Base-by-base conservation (phyloP, 2,113 vertebrate genomes). In the Oceanites oceanicus region DNA sequence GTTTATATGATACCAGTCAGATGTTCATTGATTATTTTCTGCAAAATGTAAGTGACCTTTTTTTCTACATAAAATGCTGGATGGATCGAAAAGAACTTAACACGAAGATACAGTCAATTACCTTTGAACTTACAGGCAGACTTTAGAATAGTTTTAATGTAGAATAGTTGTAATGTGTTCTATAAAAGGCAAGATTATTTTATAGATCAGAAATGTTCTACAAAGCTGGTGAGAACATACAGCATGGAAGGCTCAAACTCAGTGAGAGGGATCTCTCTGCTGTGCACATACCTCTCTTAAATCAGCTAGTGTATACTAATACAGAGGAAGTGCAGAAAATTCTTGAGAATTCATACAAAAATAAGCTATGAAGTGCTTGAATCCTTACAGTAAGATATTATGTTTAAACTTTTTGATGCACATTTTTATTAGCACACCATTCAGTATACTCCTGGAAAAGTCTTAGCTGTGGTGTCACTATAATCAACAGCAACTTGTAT, bases 401-500 rank as follows among this genome's bases (percentile, higher is more conserved):
- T n/a, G 36, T 74, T 88, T 52, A 96, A 90, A 95, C 49, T 49
- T 81, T 77, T 61, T 52, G 21, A 92, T 90, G 83, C 36, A 83
- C 52, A 38, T 75, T 93, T 87, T 78, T 93, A 95, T 95, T 95
- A 90, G 79, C 58, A 89, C 85, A 75, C 40, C 61, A 81, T 90
- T 82, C 55, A 76, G 40, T 67, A 63, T 29, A 74, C 34, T 84
- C 72, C 87, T 85, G 89, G 70, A 83, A 63, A 92, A 90, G 56
- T 74, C 84, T 89, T 84, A 89, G 45, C 65, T 73, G 32, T 81
- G 45, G 77, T 93, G 58, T 67, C 90, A 88, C 62, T 73, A 75
- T 65, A 90, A 93, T 75, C 72, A 94, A 91, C 52, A 94, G 83
- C 75, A 89, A 96, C 76, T 95, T 59, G 53, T 77, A 86, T 67